phyloP scores from a whole-genome alignment of 1,140 invertebrate genomes.

The Neodiprion lecontei region DNA sequence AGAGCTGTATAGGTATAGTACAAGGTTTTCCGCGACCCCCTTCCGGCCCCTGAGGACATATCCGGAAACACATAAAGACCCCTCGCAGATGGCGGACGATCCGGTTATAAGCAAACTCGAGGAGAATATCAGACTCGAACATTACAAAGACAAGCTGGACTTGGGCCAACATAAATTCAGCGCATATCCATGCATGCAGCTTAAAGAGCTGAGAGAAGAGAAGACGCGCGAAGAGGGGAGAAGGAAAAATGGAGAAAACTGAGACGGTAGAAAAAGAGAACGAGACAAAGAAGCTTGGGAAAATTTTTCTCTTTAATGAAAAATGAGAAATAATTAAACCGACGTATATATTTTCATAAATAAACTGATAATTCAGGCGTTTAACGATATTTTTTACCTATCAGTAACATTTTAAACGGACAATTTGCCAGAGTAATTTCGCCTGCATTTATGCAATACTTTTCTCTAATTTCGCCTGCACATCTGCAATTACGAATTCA shows the following conservation, averaged over 20 bases:
- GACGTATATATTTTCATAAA: too few relatives aligned
- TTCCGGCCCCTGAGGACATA: not conserved
- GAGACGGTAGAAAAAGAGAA: not conserved
- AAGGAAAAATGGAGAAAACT: not conserved
- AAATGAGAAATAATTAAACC: too few relatives aligned
- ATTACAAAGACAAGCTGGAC: conserved; percentile 3
- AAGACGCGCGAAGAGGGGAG: not conserved
- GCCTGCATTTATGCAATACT: too few relatives aligned
- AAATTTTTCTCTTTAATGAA: too few relatives aligned
- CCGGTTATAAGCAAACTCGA: conserved; percentile 3
- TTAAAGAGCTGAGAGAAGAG: too few relatives aligned
- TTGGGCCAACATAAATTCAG: not conserved
- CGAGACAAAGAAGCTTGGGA: not conserved
- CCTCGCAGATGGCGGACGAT: conserved; percentile 2
- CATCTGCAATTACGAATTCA: too few relatives aligned
- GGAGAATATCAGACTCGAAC: not conserved
- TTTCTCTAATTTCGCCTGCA: too few relatives aligned
- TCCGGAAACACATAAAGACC: not conserved
- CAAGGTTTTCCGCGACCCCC: not conserved
- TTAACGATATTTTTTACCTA: too few relatives aligned
- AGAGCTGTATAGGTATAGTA: not conserved
- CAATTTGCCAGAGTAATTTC: too few relatives aligned
- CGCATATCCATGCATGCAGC: too few relatives aligned
- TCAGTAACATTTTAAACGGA: too few relatives aligned
- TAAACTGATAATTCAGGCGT: too few relatives aligned